Conservation (phyloP, 1,140 invertebrate genomes). For the Formica exsecta region DNA sequence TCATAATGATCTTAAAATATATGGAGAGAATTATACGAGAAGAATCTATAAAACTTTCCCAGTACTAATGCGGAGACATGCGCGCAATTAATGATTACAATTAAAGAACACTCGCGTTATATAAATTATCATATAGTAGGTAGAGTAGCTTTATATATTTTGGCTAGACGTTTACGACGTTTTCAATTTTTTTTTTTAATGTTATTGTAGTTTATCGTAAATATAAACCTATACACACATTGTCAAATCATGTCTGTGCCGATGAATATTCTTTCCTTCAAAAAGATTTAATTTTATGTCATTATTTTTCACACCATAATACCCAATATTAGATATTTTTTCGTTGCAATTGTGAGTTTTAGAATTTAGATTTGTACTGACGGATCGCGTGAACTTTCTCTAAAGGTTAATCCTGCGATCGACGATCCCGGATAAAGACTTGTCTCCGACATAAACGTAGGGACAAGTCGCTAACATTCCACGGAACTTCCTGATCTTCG, state of each 20-base stretch:
- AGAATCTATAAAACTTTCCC: conserved; percentile 36
- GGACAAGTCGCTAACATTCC: conserved; percentile 72
- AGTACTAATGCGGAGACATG: conserved; percentile 9
- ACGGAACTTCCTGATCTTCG: conserved; percentile 66
- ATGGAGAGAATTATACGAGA: background rate
- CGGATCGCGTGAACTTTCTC: background rate
- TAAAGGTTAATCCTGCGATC: conserved; percentile 80
- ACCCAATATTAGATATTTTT: background rate
- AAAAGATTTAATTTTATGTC: background rate
- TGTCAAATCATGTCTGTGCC: background rate
- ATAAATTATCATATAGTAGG: conserved; percentile 47
- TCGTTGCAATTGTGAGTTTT: background rate
- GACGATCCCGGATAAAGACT: conserved; percentile 78
- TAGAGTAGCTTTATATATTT: background rate
- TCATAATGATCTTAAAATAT: background rate
- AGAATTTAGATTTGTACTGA: background rate
- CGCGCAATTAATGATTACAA: conserved; percentile 66
- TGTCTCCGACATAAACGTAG: conserved; percentile 78
- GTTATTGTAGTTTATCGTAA: background rate
- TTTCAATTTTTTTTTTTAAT: background rate
- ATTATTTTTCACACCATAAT: background rate
- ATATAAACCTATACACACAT: background rate
- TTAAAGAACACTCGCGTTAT: conserved; percentile 51
- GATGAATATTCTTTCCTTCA: background rate
- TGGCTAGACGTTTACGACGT: background rate